Evolutionary conservation across 2,797 vertebrate genomes (phyloP).

Genomic region (Falco peregrinus): DNA sequence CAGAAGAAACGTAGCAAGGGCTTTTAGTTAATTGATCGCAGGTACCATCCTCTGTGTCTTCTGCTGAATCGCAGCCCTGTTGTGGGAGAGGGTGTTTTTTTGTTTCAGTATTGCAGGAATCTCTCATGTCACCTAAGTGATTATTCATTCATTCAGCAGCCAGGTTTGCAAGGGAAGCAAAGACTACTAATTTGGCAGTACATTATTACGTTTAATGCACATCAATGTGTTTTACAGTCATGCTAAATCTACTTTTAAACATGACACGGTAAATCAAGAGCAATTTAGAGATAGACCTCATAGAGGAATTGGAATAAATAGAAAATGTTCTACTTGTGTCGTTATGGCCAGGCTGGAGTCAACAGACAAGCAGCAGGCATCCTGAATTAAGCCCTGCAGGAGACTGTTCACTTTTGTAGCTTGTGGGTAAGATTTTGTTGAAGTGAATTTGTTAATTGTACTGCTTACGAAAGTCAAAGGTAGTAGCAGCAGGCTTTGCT

Average conservation of each 20-base stretch:
- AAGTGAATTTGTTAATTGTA: neutral
- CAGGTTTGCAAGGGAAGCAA: neutral
- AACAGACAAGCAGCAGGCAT: slow-evolving; percentile 1
- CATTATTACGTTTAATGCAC: neutral
- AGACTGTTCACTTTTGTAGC: neutral
- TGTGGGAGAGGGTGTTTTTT: neutral
- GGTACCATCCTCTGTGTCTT: neutral
- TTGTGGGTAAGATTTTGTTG: neutral
- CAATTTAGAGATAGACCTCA: neutral
- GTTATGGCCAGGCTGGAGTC: neutral
- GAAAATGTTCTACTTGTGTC: neutral
- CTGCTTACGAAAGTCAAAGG: neutral
- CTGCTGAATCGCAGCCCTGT: neutral
- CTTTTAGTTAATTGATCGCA: neutral
- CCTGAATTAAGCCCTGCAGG: neutral
- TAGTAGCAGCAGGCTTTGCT: neutral
- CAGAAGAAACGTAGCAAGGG: neutral
- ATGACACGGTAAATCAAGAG: neutral
- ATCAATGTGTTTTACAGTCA: neutral
- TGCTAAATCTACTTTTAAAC: neutral
- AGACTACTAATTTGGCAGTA: neutral
- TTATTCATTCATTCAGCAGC: neutral
- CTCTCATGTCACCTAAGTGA: neutral
- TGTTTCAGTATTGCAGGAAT: neutral
- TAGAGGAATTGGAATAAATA: neutral